Evolutionary conservation across 2,888 invertebrate genomes (phyloP).

Genomic region (Macrophya annulata): DNA sequence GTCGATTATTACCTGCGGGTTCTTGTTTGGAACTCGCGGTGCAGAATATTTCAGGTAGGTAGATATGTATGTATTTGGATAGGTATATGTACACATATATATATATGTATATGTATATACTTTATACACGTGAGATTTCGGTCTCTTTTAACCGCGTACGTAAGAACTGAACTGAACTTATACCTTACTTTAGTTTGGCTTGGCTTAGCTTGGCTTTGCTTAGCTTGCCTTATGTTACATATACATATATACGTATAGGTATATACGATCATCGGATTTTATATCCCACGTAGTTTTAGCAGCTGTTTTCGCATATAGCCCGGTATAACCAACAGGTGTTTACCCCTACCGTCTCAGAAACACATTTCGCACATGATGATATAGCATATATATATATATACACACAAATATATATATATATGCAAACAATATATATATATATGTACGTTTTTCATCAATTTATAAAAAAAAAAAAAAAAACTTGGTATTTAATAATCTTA

Average conservation of each 20-base stretch:
- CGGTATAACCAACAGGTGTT: constrained; percentile 41
- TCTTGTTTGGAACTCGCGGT: neutral
- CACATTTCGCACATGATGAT: neutral
- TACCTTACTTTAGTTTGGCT: neutral
- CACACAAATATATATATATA: neutral
- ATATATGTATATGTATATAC: neutral
- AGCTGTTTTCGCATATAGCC: constrained; percentile 13
- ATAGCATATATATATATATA: neutral
- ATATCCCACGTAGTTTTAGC: constrained; percentile 27
- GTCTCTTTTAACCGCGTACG: neutral
- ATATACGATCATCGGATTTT: constrained; percentile 25
- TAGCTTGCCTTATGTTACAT: neutral
- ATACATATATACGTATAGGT: too few species aligned
- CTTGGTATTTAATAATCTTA: too few species aligned
- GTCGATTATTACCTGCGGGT: neutral
- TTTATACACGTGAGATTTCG: neutral
- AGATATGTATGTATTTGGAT: neutral
- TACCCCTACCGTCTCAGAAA: neutral
- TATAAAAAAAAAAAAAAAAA: too few species aligned
- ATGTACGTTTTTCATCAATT: neutral
- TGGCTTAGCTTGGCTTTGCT: neutral
- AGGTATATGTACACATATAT: neutral
- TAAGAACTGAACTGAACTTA: neutral
- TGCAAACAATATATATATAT: neutral
- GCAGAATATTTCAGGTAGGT: neutral